Evolutionary conservation across 2,888 invertebrate genomes (phyloP).

Genomic region (Cephus pulcher): DNA sequence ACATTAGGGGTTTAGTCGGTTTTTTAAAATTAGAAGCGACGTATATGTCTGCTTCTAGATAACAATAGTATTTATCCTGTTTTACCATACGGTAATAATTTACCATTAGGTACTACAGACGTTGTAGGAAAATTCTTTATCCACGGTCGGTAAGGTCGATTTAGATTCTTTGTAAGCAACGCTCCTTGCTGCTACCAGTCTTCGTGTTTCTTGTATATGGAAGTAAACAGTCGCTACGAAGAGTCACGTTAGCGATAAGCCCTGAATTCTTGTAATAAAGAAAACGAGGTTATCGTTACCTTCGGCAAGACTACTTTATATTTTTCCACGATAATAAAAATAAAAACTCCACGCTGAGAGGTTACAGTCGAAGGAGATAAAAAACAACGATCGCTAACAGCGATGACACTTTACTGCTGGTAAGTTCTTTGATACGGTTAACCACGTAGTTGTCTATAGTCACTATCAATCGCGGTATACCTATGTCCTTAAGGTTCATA

Average conservation of each 20-base stretch:
- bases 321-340: not conserved
- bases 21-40: not conserved
- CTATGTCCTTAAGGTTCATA: not conserved
- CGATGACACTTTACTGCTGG: not conserved
- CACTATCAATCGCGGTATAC: not conserved
- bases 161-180: not conserved
- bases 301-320: not conserved
- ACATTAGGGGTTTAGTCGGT: not conserved
- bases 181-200: not conserved
- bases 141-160: not conserved
- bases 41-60: not conserved
- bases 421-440: not conserved
- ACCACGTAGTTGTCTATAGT: not conserved
- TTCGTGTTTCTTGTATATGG: not conserved
- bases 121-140: not conserved
- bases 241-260: not conserved
- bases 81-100: not conserved
- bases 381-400: not conserved
- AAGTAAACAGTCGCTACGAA: not conserved
- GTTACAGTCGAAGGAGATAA: not conserved
- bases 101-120: not conserved
- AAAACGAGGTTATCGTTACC: slow-evolving; percentile 8
- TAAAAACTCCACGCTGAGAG: not conserved
- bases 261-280: not conserved
- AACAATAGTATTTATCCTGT: not conserved